Conservation (phyloP, 2,888 invertebrate species). For the Stenurella melanura region DNA sequence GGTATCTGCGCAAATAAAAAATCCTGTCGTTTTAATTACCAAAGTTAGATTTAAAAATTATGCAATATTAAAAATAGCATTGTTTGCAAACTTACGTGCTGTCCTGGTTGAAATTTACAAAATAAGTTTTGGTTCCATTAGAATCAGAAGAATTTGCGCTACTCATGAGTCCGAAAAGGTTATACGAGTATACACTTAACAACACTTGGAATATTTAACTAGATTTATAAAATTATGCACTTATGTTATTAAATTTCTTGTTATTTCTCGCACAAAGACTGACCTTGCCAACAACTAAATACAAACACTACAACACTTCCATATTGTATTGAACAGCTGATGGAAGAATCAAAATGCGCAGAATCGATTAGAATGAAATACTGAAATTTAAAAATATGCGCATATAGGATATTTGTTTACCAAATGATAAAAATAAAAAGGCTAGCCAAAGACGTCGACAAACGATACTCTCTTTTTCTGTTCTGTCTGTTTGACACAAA, state of each 20-base stretch:
- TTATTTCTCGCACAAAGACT: constrained; percentile 79
- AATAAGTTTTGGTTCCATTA: constrained; percentile 87
- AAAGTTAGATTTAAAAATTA: constrained; percentile 22
- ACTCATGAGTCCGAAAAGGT: constrained; percentile 82
- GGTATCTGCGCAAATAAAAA: constrained; percentile 25
- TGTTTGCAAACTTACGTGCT: constrained; percentile 87
- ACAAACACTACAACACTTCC: constrained; percentile 62
- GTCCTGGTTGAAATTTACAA: constrained; percentile 98
- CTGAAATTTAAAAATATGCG: constrained; percentile 23
- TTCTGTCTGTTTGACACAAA: no score
- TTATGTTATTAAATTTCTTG: constrained; percentile 20
- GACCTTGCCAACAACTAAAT: constrained; percentile 75
- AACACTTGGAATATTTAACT: constrained; percentile 54
- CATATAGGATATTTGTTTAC: constrained; percentile 5
- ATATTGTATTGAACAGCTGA: constrained; percentile 67
- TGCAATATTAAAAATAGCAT: constrained; percentile 15
- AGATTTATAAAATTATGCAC: constrained; percentile 14
- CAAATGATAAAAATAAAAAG: constrained; percentile 7
- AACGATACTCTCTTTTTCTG: no score
- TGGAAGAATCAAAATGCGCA: constrained; percentile 33
- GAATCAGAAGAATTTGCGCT: constrained; percentile 86
- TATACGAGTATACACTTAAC: constrained; percentile 67
- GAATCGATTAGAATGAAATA: background rate
- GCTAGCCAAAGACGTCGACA: no score
- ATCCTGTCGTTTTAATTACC: constrained; percentile 23